Evolutionary conservation across 1,140 invertebrate genomes (phyloP), one percentile per base, ranked within the genome.

Genomic region (Thaumatotibia leucotreta): DNA sequence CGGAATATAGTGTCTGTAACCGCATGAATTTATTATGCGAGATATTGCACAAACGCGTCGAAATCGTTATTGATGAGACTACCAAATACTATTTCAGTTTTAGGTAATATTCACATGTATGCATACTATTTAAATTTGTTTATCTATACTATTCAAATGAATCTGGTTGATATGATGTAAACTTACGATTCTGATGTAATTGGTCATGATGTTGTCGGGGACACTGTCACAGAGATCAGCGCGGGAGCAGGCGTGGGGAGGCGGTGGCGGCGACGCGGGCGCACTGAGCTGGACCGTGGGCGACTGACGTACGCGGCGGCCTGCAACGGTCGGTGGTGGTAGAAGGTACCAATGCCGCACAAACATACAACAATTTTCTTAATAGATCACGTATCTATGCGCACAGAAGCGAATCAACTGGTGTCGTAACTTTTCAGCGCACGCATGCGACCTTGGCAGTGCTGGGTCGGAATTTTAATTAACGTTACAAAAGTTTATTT

Each of bases 271-370:
- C 64, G 67, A 64, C 64, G 64, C 64, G 54, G 67, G 70, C 67
- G 61, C 67, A 70, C 71, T 64, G 71, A 73, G 72, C 35, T 68
- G 72, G 75, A 81, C 82, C 82, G 80, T 73, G 72, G 63, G 66
- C 65, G 68, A 68, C 72, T 78, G 79, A 72, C 67, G 75, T 65
- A 77, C 67, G 23, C 39, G 73, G 75, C 84, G 68, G 61, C 70
- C 77, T 86, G 82, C 79, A 86, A 88, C 74, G 71, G 32, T 71
- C 80, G 76, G 83, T 81, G 75, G 84, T 84, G 83, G 81, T 79
- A 71, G 32, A 67, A 32, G 39, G 61, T 31, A 65, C 52, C 50
- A 62, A 62, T 65, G 22, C 35, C 52, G 52, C 52, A 58, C 52
- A 58, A 29, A 27, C 52, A 58, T 58, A 58, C 27, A 65, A 71